Conservation (phyloP, 2,797 vertebrate genomes). For the Echiichthys vipera region DNA sequence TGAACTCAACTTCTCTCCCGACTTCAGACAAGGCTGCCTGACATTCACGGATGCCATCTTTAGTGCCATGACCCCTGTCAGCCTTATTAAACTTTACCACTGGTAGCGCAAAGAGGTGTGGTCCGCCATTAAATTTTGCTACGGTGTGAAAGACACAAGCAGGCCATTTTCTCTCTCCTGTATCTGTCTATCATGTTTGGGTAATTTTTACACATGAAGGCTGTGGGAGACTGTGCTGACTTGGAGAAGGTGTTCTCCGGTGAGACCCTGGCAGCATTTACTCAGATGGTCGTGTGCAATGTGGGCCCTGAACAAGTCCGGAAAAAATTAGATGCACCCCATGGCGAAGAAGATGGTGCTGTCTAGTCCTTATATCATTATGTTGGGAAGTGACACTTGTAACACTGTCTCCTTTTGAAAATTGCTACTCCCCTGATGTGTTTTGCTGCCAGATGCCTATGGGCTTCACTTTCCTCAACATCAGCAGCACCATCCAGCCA, state of each 20-base stretch:
- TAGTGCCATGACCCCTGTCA: constrained; percentile 76
- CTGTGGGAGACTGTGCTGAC: constrained; percentile 73
- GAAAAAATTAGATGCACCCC: constrained; percentile 86
- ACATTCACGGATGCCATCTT: constrained; percentile 85
- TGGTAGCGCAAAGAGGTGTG: constrained; percentile 76
- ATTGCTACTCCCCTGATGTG: constrained; percentile 69
- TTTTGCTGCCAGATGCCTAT: constrained; percentile 84
- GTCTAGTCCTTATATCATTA: constrained; percentile 80
- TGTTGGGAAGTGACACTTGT: constrained; percentile 83
- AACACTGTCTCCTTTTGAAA: constrained; percentile 83
- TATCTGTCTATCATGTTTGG: constrained; percentile 82
- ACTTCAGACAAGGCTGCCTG: constrained; percentile 81
- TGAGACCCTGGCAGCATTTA: constrained; percentile 78
- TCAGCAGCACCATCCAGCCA: constrained; percentile 86
- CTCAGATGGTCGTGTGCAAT: constrained; percentile 84
- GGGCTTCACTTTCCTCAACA: constrained; percentile 83
- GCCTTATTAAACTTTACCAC: constrained; percentile 78
- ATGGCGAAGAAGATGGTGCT: constrained; percentile 86
- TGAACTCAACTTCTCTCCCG: constrained; percentile 24
- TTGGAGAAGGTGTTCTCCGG: constrained; percentile 84
- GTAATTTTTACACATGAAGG: constrained; percentile 74
- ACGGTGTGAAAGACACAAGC: constrained; percentile 84
- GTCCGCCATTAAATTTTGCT: constrained; percentile 78
- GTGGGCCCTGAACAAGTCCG: constrained; percentile 80
- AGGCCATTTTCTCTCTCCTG: constrained; percentile 85